Percentiles rank a stretch among this genome's conserved stretches.
Evolutionary conservation across 1,140 invertebrate species (phyloP).

Genomic region (Zophobas atratus): DNA sequence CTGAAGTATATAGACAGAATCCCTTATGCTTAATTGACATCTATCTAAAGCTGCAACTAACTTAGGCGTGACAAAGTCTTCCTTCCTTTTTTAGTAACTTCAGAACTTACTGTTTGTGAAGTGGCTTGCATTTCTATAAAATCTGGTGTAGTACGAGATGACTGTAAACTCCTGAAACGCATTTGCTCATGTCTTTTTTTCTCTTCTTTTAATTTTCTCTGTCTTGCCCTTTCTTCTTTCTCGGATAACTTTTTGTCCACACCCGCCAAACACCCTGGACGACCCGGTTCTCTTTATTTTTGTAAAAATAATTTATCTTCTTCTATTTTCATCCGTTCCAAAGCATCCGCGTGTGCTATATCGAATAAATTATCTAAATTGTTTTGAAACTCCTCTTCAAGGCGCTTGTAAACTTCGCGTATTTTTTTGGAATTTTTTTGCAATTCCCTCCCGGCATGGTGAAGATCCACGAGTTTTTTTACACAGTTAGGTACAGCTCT

Average conservation of each 20-base stretch:
- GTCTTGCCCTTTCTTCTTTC: conserved; percentile 53
- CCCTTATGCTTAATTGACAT: conserved; percentile 52
- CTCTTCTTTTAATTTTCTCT: conserved; percentile 47
- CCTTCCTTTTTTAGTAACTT: conserved; percentile 15
- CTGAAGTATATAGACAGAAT: conserved; percentile 54
- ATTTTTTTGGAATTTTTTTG: conserved; percentile 60
- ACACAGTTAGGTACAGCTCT: conserved; percentile 59
- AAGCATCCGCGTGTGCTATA: conserved; percentile 58
- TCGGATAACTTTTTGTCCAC: conserved; percentile 59
- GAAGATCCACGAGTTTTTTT: conserved; percentile 59
- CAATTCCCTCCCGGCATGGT: conserved; percentile 57
- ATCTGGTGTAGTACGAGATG: neutral
- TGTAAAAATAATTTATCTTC: conserved; percentile 62
- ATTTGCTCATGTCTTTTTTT: conserved; percentile 36
- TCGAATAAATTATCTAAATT: conserved; percentile 58
- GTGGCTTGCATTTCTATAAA: too few species aligned
- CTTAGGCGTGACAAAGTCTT: conserved; percentile 50
- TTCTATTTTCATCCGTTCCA: conserved; percentile 57
- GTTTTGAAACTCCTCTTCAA: conserved; percentile 51
- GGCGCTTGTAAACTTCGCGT: conserved; percentile 52
- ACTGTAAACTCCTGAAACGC: neutral
- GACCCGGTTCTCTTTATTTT: conserved; percentile 56
- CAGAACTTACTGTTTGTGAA: too few species aligned
- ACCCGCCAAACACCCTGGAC: conserved; percentile 54
- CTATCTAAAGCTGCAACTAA: conserved; percentile 53